phyloP scores from a whole-genome alignment of 1,140 invertebrate species.

The Cryptotermes secundus region DNA sequence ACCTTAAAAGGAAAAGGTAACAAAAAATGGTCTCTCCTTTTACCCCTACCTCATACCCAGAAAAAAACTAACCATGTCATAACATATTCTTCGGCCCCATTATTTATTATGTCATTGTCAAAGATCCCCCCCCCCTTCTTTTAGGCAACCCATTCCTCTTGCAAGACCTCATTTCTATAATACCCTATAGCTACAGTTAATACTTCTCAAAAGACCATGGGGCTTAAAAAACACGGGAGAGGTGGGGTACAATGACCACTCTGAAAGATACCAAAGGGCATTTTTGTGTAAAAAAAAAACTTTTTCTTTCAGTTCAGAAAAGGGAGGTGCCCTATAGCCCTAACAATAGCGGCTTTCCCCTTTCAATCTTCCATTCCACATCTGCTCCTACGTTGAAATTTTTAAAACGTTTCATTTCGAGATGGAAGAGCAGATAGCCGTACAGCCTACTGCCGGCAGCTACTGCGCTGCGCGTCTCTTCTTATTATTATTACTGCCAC shows the following conservation, averaged over 20 bases:
- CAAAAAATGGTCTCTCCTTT: background rate
- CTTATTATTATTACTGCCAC: slow-evolving; percentile 27
- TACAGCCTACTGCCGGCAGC: background rate
- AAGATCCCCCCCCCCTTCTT: background rate
- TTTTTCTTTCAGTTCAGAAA: background rate
- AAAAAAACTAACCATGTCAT: slow-evolving; percentile 17
- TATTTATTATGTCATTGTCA: slow-evolving; percentile 30
- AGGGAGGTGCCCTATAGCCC: background rate
- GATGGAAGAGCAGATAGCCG: slow-evolving; percentile 21
- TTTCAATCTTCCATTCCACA: background rate
- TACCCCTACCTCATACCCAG: background rate
- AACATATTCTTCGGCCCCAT: slow-evolving; percentile 7
- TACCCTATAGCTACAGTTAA: background rate
- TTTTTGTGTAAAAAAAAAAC: background rate
- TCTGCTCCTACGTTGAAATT: slow-evolving; percentile 27
- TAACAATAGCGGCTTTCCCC: background rate
- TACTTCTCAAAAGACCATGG: background rate
- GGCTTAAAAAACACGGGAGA: slow-evolving; percentile 5
- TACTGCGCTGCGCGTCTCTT: slow-evolving; percentile 22
- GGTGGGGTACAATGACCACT: slow-evolving; percentile 1
- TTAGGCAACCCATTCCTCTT: slow-evolving; percentile 12
- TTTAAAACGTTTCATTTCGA: slow-evolving; percentile 27
- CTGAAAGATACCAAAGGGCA: slow-evolving; percentile 15
- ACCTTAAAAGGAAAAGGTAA: background rate
- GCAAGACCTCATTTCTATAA: slow-evolving; percentile 3